Percentiles rank a stretch among this genome's conserved stretches.
These are phyloP conservation scores for Minunthozetes semirufus DNA, from an alignment of 2,888 invertebrate genomes.

Conservation along the genomic window DNA sequence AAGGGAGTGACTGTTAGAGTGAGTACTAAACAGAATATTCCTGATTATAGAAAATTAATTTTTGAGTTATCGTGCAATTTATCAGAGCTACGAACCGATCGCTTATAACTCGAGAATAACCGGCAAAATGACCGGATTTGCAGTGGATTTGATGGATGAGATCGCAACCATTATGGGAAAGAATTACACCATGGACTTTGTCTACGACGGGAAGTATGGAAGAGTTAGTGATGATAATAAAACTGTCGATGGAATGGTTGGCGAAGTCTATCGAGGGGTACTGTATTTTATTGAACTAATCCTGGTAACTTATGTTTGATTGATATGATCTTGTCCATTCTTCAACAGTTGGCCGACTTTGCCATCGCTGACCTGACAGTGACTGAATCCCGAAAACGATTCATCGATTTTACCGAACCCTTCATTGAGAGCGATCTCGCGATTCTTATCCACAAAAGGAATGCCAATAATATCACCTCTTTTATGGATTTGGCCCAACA, in stretches of 20 bases:
- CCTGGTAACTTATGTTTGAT: no score
- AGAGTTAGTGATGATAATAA: no score
- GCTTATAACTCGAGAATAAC: slow-evolving; percentile 14
- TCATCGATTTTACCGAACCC: neutral
- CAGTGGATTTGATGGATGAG: slow-evolving; percentile 30
- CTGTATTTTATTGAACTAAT: no score
- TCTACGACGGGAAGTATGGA: slow-evolving; percentile 32
- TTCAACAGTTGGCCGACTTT: no score
- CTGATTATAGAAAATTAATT: no score
- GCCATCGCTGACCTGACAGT: no score
- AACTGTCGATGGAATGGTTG: slow-evolving; percentile 34
- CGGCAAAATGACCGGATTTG: slow-evolving; percentile 29
- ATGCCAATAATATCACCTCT: neutral
- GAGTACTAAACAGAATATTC: no score
- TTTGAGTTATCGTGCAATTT: no score
- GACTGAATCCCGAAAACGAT: no score
- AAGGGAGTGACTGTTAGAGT: no score
- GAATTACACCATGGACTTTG: slow-evolving; percentile 21
- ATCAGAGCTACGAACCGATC: neutral
- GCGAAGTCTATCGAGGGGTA: slow-evolving; percentile 23
- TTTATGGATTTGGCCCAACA: neutral
- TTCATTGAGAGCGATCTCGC: neutral
- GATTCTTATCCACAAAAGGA: neutral
- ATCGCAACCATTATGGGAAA: slow-evolving; percentile 19
- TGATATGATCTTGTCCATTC: no score